Percentiles rank a stretch among this genome's conserved stretches.
Evolutionary conservation across 2,113 vertebrate species (phyloP).

Genomic region (Meriones unguiculatus): DNA sequence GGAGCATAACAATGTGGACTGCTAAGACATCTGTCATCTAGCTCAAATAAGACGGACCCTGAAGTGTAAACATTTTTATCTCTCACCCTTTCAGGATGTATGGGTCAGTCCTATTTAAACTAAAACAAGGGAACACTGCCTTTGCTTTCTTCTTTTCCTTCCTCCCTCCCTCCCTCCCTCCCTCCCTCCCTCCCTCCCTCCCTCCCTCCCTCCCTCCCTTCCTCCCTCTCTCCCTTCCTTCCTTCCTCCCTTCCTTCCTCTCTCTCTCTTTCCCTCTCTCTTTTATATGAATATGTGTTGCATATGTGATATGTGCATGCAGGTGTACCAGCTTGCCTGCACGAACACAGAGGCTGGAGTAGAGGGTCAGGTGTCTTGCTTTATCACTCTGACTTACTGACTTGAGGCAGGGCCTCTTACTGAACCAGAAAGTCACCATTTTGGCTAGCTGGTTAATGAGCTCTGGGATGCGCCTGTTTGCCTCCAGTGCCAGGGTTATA

Average conservation of each 20-base stretch:
- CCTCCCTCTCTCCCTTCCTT: not conserved
- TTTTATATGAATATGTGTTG: not conserved
- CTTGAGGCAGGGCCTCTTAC: not conserved
- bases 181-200: not conserved
- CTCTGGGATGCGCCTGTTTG: too few relatives aligned
- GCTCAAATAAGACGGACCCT: not conserved
- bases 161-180: not conserved
- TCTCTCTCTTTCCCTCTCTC: not conserved
- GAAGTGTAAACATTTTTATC: conserved; percentile 34
- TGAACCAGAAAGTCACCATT: not conserved
- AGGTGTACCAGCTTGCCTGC: too few relatives aligned
- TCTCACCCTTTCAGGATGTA: conserved; percentile 23
- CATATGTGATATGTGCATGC: not conserved
- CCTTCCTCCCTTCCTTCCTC: not conserved
- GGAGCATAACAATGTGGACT: not conserved
- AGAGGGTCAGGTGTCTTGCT: not conserved
- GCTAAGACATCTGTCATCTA: not conserved
- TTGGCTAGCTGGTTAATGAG: not conserved
- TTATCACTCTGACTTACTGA: not conserved
- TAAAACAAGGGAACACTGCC: not conserved
- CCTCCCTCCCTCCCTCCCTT: too few relatives aligned
- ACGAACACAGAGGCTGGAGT: not conserved
- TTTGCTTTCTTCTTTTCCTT: not conserved
- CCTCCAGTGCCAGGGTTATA: not conserved
- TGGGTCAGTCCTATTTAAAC: conserved; percentile 36